Evolutionary conservation across 2,113 vertebrate genomes (phyloP).

Genomic region (Brachirus orientalis): DNA sequence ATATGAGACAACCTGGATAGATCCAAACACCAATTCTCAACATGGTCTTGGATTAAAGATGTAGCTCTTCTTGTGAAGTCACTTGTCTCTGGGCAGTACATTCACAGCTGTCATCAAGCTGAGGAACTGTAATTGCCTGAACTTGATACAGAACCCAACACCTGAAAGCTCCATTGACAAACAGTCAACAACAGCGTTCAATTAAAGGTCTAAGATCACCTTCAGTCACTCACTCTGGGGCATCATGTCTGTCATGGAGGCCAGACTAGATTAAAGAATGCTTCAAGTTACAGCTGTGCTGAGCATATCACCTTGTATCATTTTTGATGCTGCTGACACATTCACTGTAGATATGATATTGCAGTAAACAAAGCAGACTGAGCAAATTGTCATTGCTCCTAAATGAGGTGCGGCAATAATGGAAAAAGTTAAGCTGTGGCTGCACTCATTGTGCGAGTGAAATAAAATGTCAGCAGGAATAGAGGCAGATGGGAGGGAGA

Average conservation of each 20-base stretch:
- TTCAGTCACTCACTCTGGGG: conserved; percentile 21
- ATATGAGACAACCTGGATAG: not conserved
- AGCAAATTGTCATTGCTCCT: not conserved
- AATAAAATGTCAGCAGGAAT: conserved; percentile 38
- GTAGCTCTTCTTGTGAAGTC: conserved; percentile 7
- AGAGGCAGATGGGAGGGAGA: conserved; percentile 38
- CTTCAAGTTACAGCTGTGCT: conserved; percentile 39
- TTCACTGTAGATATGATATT: not conserved
- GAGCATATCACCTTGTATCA: conserved; percentile 25
- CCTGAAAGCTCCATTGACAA: conserved; percentile 45
- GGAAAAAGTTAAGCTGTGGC: not conserved
- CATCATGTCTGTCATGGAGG: conserved; percentile 24
- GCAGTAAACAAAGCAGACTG: conserved; percentile 8
- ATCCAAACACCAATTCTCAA: conserved; percentile 8
- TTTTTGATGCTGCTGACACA: conserved; percentile 10
- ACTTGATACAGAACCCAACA: conserved; percentile 66
- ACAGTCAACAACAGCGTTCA: conserved; percentile 50
- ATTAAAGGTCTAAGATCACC: conserved; percentile 61
- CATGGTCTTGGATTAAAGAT: not conserved
- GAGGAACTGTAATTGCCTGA: conserved; percentile 68
- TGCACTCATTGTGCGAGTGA: not conserved
- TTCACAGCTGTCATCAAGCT: conserved; percentile 15
- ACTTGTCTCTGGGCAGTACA: not conserved
- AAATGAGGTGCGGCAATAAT: not conserved
- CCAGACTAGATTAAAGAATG: conserved; percentile 42